phyloP scores from a whole-genome alignment of 2,797 vertebrate genomes.

The Macrochelys suwanniensis region DNA sequence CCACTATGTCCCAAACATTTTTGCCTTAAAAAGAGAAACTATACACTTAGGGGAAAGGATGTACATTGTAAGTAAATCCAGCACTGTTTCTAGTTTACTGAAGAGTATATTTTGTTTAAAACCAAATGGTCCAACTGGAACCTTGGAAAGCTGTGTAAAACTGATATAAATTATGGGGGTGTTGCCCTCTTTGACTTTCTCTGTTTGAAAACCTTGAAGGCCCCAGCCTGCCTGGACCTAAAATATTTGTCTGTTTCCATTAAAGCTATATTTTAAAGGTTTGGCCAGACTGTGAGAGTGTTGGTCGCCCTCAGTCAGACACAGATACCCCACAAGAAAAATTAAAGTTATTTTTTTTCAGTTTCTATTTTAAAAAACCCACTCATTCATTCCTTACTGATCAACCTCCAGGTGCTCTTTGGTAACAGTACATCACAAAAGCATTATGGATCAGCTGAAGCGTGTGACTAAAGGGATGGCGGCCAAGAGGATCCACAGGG shows the following conservation, averaged over 20 bases:
- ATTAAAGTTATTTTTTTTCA: not conserved
- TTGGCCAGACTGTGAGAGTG: conserved; percentile 63
- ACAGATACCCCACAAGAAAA: conserved; percentile 62
- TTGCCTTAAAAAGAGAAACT: not conserved
- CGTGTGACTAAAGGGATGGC: not conserved
- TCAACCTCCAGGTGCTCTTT: not conserved
- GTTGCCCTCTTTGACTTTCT: conserved; percentile 61
- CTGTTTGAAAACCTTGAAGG: conserved; percentile 64
- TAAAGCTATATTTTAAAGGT: conserved; percentile 59
- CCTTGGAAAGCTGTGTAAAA: conserved; percentile 42
- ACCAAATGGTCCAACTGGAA: conserved; percentile 39
- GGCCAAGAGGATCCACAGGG: not conserved
- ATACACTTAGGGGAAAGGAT: not conserved
- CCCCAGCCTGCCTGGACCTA: conserved; percentile 37
- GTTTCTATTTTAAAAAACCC: not conserved
- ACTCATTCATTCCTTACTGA: not conserved
- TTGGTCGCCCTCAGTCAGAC: conserved; percentile 63
- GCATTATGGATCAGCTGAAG: not conserved
- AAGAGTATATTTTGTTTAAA: conserved; percentile 47
- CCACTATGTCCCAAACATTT: not conserved
- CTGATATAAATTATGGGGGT: conserved; percentile 46
- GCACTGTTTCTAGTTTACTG: conserved; percentile 12
- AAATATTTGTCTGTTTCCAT: conserved; percentile 62
- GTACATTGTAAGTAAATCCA: not conserved
- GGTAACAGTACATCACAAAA: not conserved